Percentiles rank a stretch among this genome's conserved stretches.
Evolutionary conservation across 2,113 vertebrate genomes (phyloP).

Genomic region (Dasypus novemcinctus): DNA sequence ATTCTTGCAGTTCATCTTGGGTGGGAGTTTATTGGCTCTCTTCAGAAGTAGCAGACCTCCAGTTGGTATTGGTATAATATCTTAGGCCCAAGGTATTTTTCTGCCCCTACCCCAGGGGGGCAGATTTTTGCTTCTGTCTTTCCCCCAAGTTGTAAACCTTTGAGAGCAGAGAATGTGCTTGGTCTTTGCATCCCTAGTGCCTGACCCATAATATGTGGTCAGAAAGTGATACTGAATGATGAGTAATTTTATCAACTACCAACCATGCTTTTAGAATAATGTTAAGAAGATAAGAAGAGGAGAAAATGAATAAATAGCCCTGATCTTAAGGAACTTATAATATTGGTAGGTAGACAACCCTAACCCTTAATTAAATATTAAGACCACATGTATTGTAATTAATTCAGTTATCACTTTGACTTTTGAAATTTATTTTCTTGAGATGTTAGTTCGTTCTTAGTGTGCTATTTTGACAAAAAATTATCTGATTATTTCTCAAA

Average conservation of each 20-base stretch:
- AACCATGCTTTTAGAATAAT: neutral
- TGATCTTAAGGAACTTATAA: neutral
- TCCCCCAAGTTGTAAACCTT: neutral
- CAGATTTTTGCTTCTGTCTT: slow-evolving; percentile 29
- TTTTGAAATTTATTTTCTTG: slow-evolving; percentile 2
- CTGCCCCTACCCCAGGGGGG: neutral
- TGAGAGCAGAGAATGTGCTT: neutral
- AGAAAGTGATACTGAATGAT: neutral
- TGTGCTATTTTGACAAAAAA: slow-evolving; percentile 32
- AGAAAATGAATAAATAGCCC: neutral
- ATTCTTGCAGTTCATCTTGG: neutral
- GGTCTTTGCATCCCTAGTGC: neutral
- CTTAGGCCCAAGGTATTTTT: neutral
- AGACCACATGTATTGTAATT: neutral
- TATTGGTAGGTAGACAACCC: neutral
- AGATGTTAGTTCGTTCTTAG: neutral
- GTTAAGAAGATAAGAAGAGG: slow-evolving; percentile 21
- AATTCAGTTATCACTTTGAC: neutral
- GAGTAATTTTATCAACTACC: neutral
- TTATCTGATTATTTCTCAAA: neutral
- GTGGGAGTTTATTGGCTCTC: neutral
- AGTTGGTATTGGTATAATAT: neutral
- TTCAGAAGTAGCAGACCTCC: neutral
- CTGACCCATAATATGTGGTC: neutral
- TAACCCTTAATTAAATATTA: slow-evolving; percentile 4